phyloP scores from a whole-genome alignment of 37 sponge, comb jelly and placozoan species.

The Dysidea cf. avara region DNA sequence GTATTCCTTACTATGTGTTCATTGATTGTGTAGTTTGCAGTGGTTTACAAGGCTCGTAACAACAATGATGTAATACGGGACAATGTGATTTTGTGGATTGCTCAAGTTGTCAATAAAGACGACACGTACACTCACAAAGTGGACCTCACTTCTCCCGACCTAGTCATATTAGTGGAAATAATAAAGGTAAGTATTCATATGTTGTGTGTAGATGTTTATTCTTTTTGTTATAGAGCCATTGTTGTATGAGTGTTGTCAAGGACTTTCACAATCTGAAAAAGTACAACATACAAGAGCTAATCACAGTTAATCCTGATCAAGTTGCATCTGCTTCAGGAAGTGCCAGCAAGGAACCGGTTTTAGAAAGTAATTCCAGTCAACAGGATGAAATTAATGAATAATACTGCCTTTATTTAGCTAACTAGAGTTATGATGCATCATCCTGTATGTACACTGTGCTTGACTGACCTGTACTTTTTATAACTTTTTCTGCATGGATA shows the following conservation, averaged over 20 bases:
- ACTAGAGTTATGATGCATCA: too few relatives aligned
- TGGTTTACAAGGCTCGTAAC: constrained; percentile 64
- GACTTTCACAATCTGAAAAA: constrained; percentile 70
- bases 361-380: background rate
- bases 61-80: constrained; percentile 65
- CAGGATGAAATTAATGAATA: too few relatives aligned
- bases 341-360: background rate
- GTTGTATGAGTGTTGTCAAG: constrained; percentile 75
- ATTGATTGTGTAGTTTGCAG: constrained; percentile 60
- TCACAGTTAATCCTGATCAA: background rate
- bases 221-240: constrained; percentile 41
- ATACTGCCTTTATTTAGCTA: too few relatives aligned
- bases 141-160: constrained; percentile 62
- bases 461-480: too few relatives aligned
- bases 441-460: too few relatives aligned
- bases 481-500: too few relatives aligned
- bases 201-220: background rate
- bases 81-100: constrained; percentile 59
- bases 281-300: constrained; percentile 78
- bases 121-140: constrained; percentile 62
- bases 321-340: background rate
- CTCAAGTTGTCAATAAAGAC: constrained; percentile 52
- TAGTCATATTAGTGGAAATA: constrained; percentile 68
- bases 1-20: background rate
- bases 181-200: constrained; percentile 40